Percentiles rank a stretch among this genome's conserved stretches.
These are phyloP conservation scores for Conops quadrifasciatus DNA, from an alignment of 2,888 invertebrate genomes.

Conservation along the genomic window DNA sequence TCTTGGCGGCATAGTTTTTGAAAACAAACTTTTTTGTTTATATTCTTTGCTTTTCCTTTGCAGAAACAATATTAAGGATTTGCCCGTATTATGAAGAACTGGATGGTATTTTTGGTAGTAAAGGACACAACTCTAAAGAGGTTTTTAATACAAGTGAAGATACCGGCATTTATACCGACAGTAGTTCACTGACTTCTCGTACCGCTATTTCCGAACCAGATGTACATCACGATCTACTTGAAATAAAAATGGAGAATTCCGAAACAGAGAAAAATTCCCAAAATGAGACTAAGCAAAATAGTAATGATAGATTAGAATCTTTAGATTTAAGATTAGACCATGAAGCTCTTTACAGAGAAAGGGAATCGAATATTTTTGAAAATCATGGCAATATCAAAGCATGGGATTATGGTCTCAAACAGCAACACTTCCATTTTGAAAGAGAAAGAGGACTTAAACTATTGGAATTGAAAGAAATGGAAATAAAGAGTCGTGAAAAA, in stretches of 20 bases:
- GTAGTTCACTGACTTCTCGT: not conserved
- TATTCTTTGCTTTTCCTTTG: not conserved
- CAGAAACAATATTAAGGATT: slow-evolving; percentile 17
- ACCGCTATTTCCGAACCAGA: not conserved
- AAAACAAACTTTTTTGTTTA: not conserved
- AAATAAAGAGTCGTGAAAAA: not conserved
- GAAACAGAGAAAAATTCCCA: not conserved
- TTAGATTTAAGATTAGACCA: not conserved
- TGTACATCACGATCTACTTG: not conserved
- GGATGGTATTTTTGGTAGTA: not conserved
- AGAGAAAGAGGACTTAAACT: not conserved
- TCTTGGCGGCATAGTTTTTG: not conserved
- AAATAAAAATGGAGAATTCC: not conserved
- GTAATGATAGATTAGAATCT: not conserved
- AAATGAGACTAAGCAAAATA: not conserved
- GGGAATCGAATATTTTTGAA: not conserved
- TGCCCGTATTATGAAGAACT: slow-evolving; percentile 13
- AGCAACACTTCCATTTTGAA: not conserved
- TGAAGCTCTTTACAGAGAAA: not conserved
- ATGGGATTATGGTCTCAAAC: not conserved
- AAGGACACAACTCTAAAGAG: not conserved
- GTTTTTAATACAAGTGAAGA: not conserved
- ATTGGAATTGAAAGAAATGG: not conserved
- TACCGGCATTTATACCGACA: not conserved
- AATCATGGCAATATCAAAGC: not conserved